phyloP scores from a whole-genome alignment of 2,888 invertebrate species.

The Tetranychus piercei region DNA sequence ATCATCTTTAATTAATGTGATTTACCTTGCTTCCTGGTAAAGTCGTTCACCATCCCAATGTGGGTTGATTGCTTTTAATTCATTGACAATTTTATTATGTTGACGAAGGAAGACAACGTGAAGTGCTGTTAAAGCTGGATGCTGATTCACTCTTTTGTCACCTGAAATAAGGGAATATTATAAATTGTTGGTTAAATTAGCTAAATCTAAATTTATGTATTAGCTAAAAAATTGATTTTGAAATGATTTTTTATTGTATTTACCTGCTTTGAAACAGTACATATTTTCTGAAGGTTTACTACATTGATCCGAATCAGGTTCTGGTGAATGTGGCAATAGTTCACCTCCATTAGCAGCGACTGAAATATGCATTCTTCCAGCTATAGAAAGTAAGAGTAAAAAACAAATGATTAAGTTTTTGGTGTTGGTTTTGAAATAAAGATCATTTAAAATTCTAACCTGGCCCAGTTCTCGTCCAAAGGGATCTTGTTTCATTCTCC shows the following conservation, averaged over 20 bases:
- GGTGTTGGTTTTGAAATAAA: background rate
- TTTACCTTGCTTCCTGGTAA: slow-evolving; percentile 31
- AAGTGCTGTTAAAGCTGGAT: slow-evolving; percentile 25
- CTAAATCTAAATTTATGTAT: background rate
- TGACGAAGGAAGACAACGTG: slow-evolving; percentile 26
- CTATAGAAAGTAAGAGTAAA: slow-evolving; percentile 6
- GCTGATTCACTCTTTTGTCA: slow-evolving; percentile 26
- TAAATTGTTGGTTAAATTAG: too few species aligned
- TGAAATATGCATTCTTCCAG: slow-evolving; percentile 25
- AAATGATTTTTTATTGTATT: background rate
- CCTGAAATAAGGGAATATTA: slow-evolving; percentile 16
- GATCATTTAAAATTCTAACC: slow-evolving; percentile 5
- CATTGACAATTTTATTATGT: slow-evolving; percentile 26
- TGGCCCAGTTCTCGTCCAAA: slow-evolving; percentile 24
- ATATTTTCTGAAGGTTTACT: slow-evolving; percentile 25
- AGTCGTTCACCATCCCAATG: slow-evolving; percentile 32
- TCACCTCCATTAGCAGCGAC: slow-evolving; percentile 26
- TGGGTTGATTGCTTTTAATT: slow-evolving; percentile 28
- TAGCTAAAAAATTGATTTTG: background rate
- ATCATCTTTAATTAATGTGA: too few species aligned
- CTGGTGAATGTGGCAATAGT: slow-evolving; percentile 26
- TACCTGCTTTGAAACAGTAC: slow-evolving; percentile 28
- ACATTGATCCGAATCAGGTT: slow-evolving; percentile 28
- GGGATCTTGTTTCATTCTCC: slow-evolving; percentile 25
- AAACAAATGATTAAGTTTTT: background rate